phyloP scores from a whole-genome alignment of 2,888 invertebrate species.

The Napeogenes sylphis region DNA sequence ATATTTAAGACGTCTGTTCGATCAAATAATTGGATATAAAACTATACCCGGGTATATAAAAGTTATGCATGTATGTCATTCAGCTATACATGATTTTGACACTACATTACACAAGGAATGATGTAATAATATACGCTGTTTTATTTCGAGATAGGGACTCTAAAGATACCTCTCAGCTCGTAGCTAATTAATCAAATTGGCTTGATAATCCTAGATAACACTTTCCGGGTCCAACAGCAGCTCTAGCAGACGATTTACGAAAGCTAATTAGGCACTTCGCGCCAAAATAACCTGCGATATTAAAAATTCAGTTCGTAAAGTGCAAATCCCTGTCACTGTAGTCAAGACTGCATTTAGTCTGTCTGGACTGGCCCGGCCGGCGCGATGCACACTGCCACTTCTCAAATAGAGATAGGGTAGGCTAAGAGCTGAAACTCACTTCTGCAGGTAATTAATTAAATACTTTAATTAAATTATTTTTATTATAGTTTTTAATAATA shows the following conservation, averaged over 20 bases:
- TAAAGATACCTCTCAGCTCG: neutral
- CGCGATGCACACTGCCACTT: constrained; percentile 43
- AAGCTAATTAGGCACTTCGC: constrained; percentile 59
- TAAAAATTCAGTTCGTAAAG: constrained; percentile 70
- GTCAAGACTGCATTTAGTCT: constrained; percentile 59
- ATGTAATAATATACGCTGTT: too few relatives aligned
- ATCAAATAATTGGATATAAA: too few relatives aligned
- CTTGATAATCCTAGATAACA: constrained; percentile 13
- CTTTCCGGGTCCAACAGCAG: constrained; percentile 12
- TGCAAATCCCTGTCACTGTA: constrained; percentile 71
- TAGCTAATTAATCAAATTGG: constrained; percentile 9
- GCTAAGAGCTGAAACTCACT: constrained; percentile 33
- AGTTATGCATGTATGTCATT: too few relatives aligned
- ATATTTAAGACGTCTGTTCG: too few relatives aligned
- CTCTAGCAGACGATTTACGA: constrained; percentile 20
- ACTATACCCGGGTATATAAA: too few relatives aligned
- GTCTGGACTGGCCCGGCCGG: constrained; percentile 47
- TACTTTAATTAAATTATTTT: too few relatives aligned
- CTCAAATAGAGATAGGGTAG: constrained; percentile 49
- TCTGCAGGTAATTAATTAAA: too few relatives aligned
- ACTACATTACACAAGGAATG: too few relatives aligned
- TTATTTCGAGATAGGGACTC: neutral
- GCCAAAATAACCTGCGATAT: constrained; percentile 59
- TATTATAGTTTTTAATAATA: too few relatives aligned
- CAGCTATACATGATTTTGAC: too few relatives aligned